phyloP scores from a whole-genome alignment of 2,113 vertebrate genomes.

The Festucalex cinctus region DNA sequence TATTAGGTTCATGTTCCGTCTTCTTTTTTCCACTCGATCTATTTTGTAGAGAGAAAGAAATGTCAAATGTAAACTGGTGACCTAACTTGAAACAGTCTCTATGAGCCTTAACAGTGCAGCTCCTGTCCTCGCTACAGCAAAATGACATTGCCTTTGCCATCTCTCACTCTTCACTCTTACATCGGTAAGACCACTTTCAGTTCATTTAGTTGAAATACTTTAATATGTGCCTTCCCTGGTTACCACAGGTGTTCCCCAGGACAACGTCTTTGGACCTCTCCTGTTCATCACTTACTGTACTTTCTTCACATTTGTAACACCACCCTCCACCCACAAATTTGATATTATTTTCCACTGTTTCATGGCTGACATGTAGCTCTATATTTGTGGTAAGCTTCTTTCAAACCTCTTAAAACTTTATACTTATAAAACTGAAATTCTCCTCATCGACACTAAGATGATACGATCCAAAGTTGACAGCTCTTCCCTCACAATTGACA shows the following conservation, averaged over 20 bases:
- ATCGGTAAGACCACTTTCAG: not conserved
- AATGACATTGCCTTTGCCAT: no score
- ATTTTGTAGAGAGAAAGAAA: no score
- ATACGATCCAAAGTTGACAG: not conserved
- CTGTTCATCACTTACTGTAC: not conserved
- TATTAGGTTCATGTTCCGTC: no score
- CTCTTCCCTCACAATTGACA: not conserved
- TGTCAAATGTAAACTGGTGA: no score
- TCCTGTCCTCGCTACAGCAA: no score
- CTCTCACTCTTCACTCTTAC: not conserved
- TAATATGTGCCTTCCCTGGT: not conserved
- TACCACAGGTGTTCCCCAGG: not conserved
- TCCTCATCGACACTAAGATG: not conserved
- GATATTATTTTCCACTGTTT: no score
- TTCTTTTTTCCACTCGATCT: no score
- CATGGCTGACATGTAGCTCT: no score
- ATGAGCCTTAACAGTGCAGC: no score
- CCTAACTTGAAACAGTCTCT: no score
- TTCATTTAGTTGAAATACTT: not conserved
- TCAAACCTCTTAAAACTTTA: not conserved
- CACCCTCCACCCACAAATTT: no score
- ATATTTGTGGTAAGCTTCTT: not conserved
- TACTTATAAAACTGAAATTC: not conserved
- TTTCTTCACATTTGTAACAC: not conserved
- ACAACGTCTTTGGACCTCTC: no score